These are phyloP conservation scores for Acanthosepion esculentum DNA, from an alignment of 2,888 invertebrate species.

Conservation along the genomic window DNA sequence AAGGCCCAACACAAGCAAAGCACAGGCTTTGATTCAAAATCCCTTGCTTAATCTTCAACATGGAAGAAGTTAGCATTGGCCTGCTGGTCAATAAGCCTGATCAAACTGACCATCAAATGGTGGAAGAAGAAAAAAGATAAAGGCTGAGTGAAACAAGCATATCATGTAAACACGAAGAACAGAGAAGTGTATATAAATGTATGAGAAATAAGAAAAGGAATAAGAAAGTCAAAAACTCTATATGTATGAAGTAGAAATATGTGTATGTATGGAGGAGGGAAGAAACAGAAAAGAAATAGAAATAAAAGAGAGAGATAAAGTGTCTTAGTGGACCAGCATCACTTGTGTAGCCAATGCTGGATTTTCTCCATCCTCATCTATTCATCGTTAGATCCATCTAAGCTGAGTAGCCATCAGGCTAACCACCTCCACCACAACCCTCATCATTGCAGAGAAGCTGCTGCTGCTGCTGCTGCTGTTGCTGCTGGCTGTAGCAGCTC, in stretches of 20 bases:
- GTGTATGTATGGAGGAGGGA: background rate
- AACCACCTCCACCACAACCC: background rate
- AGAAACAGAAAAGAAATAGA: too few relatives aligned
- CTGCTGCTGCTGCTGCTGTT: background rate
- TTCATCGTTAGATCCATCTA: slow-evolving; percentile 1
- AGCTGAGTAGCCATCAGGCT: slow-evolving; percentile 1
- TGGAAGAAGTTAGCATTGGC: slow-evolving; percentile 21
- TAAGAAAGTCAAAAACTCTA: background rate
- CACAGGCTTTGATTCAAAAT: slow-evolving; percentile 11
- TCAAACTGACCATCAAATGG: slow-evolving; percentile 33
- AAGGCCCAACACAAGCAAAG: background rate
- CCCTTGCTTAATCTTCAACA: background rate
- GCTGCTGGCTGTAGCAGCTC: slow-evolving; percentile 12
- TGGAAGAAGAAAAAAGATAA: background rate
- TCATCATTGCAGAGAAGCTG: background rate
- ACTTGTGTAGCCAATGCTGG: slow-evolving; percentile 22
- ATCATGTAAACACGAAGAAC: background rate
- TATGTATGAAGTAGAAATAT: background rate
- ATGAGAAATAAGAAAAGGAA: background rate
- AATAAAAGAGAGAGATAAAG: background rate
- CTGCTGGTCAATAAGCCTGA: slow-evolving; percentile 10
- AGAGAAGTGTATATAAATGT: background rate
- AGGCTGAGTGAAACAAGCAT: background rate
- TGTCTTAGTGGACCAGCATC: slow-evolving; percentile 20
- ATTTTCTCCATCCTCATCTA: slow-evolving; percentile 13